phyloP scores from a whole-genome alignment of 2,888 invertebrate genomes.

The Andrena chrysosceles region DNA sequence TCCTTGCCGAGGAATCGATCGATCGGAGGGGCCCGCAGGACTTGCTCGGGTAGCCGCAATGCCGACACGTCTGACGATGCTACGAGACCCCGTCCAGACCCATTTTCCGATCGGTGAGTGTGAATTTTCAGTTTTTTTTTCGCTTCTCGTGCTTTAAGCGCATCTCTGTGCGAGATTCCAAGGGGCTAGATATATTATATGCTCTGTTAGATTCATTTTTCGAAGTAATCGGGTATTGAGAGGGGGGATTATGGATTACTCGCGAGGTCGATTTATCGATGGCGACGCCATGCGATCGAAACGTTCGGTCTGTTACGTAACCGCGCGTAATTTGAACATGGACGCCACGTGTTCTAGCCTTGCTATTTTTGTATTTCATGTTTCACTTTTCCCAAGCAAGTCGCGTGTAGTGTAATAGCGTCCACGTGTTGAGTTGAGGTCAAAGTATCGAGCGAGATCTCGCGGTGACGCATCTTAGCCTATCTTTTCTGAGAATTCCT shows the following conservation, averaged over 20 bases:
- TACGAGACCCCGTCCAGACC: background rate
- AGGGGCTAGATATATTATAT: background rate
- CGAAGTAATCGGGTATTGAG: background rate
- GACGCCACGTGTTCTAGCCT: constrained; percentile 62
- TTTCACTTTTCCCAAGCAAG: background rate
- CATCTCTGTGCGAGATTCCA: background rate
- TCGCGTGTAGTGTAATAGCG: background rate
- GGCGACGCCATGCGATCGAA: background rate
- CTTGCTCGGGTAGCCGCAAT: constrained; percentile 1
- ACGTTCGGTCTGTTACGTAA: constrained; percentile 56
- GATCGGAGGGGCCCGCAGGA: constrained; percentile 34
- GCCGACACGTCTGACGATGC: background rate
- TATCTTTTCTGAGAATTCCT: background rate
- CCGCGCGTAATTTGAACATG: constrained; percentile 64
- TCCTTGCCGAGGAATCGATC: constrained; percentile 46
- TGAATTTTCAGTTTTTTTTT: background rate
- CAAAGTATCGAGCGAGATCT: background rate
- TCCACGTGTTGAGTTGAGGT: constrained; percentile 10
- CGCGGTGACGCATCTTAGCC: background rate
- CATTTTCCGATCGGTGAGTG: constrained; percentile 15
- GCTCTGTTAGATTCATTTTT: background rate
- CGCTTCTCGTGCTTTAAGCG: too few relatives aligned
- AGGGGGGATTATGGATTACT: background rate
- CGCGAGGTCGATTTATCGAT: constrained; percentile 30
- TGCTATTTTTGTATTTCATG: constrained; percentile 10